A percentile compares a stretch with the other conserved stretches of the same genome.
Evolutionary conservation across 1,140 invertebrate genomes (phyloP).

Genomic region (Leptinotarsa defecta): DNA sequence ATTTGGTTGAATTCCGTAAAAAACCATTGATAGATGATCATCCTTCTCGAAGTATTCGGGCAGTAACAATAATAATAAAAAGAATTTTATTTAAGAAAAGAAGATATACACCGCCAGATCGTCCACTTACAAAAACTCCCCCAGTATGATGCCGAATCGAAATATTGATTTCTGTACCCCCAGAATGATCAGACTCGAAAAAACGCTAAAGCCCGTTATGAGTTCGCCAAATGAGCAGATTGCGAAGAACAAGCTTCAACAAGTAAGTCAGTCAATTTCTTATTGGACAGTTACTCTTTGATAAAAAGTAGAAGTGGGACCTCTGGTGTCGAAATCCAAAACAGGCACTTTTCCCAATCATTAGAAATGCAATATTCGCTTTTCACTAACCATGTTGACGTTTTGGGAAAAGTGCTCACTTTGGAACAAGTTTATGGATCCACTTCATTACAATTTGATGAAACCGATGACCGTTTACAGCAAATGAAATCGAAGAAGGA

Average conservation of each 20-base stretch:
- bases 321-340: too few species aligned
- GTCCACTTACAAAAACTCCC: not conserved
- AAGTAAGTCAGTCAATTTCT: not conserved
- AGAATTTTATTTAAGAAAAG: not conserved
- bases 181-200: slow-evolving; percentile 3
- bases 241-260: slow-evolving; percentile 17
- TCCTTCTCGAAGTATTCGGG: too few species aligned
- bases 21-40: too few species aligned
- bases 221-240: slow-evolving; percentile 12
- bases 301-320: too few species aligned
- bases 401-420: too few species aligned
- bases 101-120: slow-evolving; percentile 6
- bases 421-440: not conserved
- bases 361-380: too few species aligned
- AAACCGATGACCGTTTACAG: slow-evolving; percentile 14
- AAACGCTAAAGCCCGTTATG: not conserved
- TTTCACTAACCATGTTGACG: too few species aligned
- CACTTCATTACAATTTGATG: slow-evolving; percentile 14
- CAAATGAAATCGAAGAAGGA: slow-evolving; percentile 7
- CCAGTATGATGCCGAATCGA: not conserved
- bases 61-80: too few species aligned
- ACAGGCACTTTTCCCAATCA: too few species aligned
- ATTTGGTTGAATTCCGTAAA: too few species aligned
- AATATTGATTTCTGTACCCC: slow-evolving; percentile 6
- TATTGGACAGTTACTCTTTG: too few species aligned